phyloP scores from a whole-genome alignment of 2,797 vertebrate species.

The Apogon hyalosoma region DNA sequence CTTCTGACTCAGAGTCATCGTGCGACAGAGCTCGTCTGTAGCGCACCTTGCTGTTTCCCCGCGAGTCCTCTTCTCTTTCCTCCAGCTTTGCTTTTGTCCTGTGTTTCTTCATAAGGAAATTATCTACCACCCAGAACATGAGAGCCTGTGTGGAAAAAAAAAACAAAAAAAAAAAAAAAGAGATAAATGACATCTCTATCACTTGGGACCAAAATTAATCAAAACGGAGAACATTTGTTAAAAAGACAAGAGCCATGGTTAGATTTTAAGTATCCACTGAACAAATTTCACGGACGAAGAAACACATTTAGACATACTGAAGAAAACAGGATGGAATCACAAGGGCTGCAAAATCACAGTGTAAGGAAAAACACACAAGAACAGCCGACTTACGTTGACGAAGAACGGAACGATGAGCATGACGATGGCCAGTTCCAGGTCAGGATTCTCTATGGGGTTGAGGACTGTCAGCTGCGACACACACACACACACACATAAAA shows the following conservation, averaged over 20 bases:
- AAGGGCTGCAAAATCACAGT: not conserved
- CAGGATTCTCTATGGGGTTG: constrained; percentile 93
- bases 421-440: constrained; percentile 96
- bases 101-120: constrained; percentile 99
- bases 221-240: too few species aligned
- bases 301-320: too few species aligned
- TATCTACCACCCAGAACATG: constrained; percentile 99
- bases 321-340: too few species aligned
- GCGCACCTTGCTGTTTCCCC: constrained; percentile 94
- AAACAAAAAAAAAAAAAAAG: constrained; percentile 25
- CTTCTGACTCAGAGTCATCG: constrained; percentile 98
- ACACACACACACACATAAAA: too few species aligned
- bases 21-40: constrained; percentile 96
- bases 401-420: constrained; percentile 99
- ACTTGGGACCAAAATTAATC: not conserved
- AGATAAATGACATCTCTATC: too few species aligned
- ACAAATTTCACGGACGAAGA: too few species aligned
- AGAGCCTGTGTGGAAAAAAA: constrained; percentile 90
- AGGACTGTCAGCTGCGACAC: constrained; percentile 89
- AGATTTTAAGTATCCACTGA: not conserved
- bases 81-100: constrained; percentile 98
- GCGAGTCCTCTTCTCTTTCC: constrained; percentile 92
- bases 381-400: constrained; percentile 91
- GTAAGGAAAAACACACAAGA: not conserved
- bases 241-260: too few species aligned